Evolutionary conservation across 2,888 invertebrate species (phyloP).

Genomic region (Cataglyphis altisquamis): DNA sequence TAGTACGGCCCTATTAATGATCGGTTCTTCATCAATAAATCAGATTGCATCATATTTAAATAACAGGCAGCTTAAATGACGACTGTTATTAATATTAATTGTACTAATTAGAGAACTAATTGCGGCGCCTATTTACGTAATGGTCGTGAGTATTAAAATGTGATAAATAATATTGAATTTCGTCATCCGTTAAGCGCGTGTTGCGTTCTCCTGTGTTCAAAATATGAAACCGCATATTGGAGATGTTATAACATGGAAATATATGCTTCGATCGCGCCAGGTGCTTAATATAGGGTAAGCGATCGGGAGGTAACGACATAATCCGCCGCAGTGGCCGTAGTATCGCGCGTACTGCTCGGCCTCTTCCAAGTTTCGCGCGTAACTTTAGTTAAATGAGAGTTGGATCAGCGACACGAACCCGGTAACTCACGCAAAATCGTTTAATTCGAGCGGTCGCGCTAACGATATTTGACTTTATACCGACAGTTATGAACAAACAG

Average conservation of each 20-base stretch:
- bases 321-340: conserved; percentile 15
- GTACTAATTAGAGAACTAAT: conserved; percentile 36
- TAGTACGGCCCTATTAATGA: background rate
- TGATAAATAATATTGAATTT: conserved; percentile 23
- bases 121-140: conserved; percentile 26
- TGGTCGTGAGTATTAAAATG: conserved; percentile 5
- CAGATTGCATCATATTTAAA: conserved; percentile 13
- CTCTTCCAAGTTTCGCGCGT: conserved; percentile 26
- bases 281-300: conserved; percentile 22
- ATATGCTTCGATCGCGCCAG: background rate
- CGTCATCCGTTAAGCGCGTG: background rate
- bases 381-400: conserved; percentile 36
- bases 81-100: conserved; percentile 35
- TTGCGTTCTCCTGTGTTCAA: background rate
- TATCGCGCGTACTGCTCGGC: conserved; percentile 23
- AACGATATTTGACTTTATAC: conserved; percentile 8
- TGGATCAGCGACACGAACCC: background rate
- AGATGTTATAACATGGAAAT: conserved; percentile 1
- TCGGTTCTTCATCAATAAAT: conserved; percentile 31
- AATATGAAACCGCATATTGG: background rate
- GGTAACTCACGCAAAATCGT: conserved; percentile 31
- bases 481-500: conserved; percentile 13
- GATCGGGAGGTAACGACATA: conserved; percentile 15
- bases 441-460: conserved; percentile 23
- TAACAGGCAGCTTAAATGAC: conserved; percentile 8